A percentile compares a stretch with the other conserved stretches of the same genome.
Evolutionary conservation across 1,140 invertebrate species (phyloP).

Genomic region (Hydropsyche tenuis): DNA sequence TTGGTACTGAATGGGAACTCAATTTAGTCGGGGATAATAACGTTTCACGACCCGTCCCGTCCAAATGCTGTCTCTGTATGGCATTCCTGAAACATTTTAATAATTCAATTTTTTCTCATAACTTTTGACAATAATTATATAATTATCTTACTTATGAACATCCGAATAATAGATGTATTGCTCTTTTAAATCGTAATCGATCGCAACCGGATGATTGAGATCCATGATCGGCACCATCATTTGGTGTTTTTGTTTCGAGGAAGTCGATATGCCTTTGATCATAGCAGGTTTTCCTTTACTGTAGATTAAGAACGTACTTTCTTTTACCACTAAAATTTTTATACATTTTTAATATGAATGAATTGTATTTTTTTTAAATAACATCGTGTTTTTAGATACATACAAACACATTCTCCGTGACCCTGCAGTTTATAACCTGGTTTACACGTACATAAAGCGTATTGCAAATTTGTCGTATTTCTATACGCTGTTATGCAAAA

Average conservation of each 20-base stretch:
- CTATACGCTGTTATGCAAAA: constrained; percentile 72
- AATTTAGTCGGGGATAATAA: constrained; percentile 66
- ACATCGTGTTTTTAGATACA: constrained; percentile 53
- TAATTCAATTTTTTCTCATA: no score
- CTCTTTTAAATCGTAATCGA: constrained; percentile 73
- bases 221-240: constrained; percentile 71
- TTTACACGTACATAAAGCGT: constrained; percentile 71
- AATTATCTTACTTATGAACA: constrained; percentile 58
- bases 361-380: constrained; percentile 5
- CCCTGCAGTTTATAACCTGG: constrained; percentile 70
- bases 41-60: constrained; percentile 70
- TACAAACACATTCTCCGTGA: constrained; percentile 67
- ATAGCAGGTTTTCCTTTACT: constrained; percentile 68
- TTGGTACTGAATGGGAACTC: constrained; percentile 59
- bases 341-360: neutral
- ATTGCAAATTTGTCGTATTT: constrained; percentile 57
- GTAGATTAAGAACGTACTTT: constrained; percentile 68
- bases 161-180: constrained; percentile 76
- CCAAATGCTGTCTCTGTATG: constrained; percentile 80
- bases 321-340: constrained; percentile 57
- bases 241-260: constrained; percentile 49
- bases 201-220: constrained; percentile 66
- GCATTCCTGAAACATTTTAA: constrained; percentile 55
- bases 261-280: constrained; percentile 68
- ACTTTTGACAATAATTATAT: neutral